Evolutionary conservation across 2,888 invertebrate species (phyloP), one percentile per base, ranked within the genome.

Genomic region (Hemicrepidius hirtus): DNA sequence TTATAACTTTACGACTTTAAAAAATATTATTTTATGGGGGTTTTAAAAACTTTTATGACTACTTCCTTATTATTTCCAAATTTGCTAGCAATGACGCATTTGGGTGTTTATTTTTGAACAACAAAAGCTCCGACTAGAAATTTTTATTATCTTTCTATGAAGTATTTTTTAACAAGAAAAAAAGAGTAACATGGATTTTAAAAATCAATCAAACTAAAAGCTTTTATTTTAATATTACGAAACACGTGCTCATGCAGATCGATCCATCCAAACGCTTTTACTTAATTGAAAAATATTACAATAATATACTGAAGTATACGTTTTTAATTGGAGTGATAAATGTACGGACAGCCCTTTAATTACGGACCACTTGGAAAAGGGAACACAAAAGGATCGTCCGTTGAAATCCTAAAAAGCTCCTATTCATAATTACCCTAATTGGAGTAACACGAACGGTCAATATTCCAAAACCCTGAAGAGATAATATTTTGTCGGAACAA

Each of bases 261-360:
- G 55, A 40, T 41, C 55, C 67, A 49, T 21, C 35, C 67, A n/a
- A n/a, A 49, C 37, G 49, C 68, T 20, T 60, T 68, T 60, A n/a
- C 60, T 40, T 68, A 68, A 68, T 68, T 68, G 49, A 68, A 68
- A 68, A 68, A 59, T 68, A 68, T 68, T 49, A 49, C 59, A 59
- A 60, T 59, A 60, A 46, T 44, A 18, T 60, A 37, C 37, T 50
- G 44, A 68, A 68, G 60, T 35, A 68, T 60, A 35, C 60, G 13
- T 60, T 68, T 68, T 68, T 68, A 68, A 68, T 68, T 68, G 68
- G 60, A 68, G 35, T 68, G 68, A 68, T 68, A 60, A 59, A 68
- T 68, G 59, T 35, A 35, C 28, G 40, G 32, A 13, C 68, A 49
- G 35, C 68, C 68, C 49, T 59, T 68, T 59, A 59, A 68, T 68